These are phyloP conservation scores for Lycocorax pyrrhopterus DNA, from an alignment of 2,113 vertebrate species.

Conservation along the genomic window DNA sequence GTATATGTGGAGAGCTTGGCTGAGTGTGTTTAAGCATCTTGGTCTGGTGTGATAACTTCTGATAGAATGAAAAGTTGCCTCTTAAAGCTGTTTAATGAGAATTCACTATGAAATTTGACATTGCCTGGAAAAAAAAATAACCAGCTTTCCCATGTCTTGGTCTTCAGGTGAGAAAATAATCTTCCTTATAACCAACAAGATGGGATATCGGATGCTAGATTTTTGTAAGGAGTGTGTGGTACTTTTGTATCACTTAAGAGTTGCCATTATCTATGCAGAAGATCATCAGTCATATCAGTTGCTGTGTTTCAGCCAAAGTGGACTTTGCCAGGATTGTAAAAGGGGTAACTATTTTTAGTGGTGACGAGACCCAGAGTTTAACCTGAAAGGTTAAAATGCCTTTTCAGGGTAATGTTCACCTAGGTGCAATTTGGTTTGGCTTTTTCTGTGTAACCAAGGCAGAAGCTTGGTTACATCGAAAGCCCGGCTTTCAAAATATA, in stretches of 20 bases:
- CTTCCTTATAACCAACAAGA: neutral
- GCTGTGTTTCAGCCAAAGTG: neutral
- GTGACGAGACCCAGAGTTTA: neutral
- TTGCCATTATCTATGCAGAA: neutral
- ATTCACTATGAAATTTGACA: neutral
- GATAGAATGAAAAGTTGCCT: neutral
- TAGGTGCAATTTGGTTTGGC: neutral
- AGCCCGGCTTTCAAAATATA: neutral
- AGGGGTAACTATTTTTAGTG: neutral
- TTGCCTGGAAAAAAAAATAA: neutral
- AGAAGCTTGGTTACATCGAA: neutral
- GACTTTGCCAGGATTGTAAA: neutral
- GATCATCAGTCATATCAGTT: neutral
- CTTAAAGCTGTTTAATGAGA: neutral
- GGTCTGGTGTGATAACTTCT: neutral
- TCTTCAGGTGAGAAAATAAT: neutral
- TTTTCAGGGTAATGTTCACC: neutral
- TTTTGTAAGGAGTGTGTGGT: neutral
- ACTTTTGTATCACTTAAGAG: neutral
- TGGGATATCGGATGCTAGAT: neutral
- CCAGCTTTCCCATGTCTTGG: neutral
- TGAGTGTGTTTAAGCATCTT: neutral
- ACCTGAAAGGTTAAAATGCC: neutral
- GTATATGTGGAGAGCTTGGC: neutral
- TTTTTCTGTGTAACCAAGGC: neutral